A percentile compares a stretch with the other conserved stretches of the same genome.
phyloP scores from a whole-genome alignment of 2,113 vertebrate species.

The Pterocles gutturalis region DNA sequence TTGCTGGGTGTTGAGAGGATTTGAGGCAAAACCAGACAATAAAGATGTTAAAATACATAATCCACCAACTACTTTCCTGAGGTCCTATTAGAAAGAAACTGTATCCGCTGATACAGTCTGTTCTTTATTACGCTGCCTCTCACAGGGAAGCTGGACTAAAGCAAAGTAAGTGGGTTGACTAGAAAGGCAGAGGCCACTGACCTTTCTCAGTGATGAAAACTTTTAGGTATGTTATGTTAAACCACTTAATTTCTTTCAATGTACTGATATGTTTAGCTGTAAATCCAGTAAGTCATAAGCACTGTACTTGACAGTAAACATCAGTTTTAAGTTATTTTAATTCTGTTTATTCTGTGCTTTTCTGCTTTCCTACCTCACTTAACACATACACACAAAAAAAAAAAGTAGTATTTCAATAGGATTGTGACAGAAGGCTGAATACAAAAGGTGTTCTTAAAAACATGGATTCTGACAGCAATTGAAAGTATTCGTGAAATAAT shows the following conservation, averaged over 20 bases:
- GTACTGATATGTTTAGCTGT: neutral
- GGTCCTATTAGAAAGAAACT: neutral
- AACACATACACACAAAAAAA: neutral
- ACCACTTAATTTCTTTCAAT: neutral
- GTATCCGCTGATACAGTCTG: fast-evolving
- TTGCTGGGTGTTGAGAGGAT: neutral
- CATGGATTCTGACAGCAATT: neutral
- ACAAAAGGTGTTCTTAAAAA: neutral
- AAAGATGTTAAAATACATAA: neutral
- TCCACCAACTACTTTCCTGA: neutral
- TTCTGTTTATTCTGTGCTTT: neutral
- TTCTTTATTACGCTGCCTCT: neutral
- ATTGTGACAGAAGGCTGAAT: neutral
- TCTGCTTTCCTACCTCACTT: neutral
- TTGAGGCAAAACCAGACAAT: neutral
- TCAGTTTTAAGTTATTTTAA: neutral
- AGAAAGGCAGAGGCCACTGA: neutral
- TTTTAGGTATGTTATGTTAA: neutral
- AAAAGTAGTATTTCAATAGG: neutral
- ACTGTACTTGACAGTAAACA: neutral
- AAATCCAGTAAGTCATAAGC: neutral
- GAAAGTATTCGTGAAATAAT: neutral
- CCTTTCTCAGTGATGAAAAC: neutral
- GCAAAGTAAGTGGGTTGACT: neutral
- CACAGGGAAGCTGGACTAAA: neutral